Conservation (phyloP, 1,140 invertebrate genomes). For the fruit fly (Drosophila melanogaster) region Release_6_plus_ISO1_MT NT_033779.5:17088501-17089000, state of each 20-base stretch:
- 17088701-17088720: too few relatives aligned
- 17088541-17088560: background rate
- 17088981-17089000: constrained; percentile 22
- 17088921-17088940: constrained; percentile 40
- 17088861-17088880: constrained; percentile 2
- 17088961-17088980: background rate
- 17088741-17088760: too few relatives aligned
- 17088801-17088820: constrained; percentile 24
- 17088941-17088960: constrained; percentile 8
- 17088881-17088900: constrained; percentile 22
- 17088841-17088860: constrained; percentile 37
- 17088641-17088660: too few relatives aligned
- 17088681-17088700: too few relatives aligned
- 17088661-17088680: too few relatives aligned
- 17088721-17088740: too few relatives aligned
- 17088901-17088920: constrained; percentile 27
- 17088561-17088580: background rate
- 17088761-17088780: background rate
- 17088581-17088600: background rate
- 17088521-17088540: too few relatives aligned
- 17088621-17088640: background rate
- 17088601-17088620: background rate
- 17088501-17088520: background rate
- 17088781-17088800: background rate
- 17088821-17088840: constrained; percentile 38